A percentile compares a stretch with the other conserved stretches of the same genome.
These are phyloP conservation scores for Eilema depressum DNA, from an alignment of 2,888 invertebrate genomes.

Conservation along the genomic window DNA sequence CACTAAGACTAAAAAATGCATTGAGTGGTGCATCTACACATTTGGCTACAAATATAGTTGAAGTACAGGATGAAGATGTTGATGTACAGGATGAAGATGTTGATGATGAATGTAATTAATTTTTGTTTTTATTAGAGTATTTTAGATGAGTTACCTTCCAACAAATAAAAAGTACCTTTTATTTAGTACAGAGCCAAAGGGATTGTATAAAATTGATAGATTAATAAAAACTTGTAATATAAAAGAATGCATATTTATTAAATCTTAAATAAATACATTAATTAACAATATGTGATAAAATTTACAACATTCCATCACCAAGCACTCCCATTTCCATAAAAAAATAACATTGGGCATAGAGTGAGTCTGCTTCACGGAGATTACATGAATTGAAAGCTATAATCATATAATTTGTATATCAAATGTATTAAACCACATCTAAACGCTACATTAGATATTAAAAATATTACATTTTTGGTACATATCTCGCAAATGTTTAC, in stretches of 20 bases:
- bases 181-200: no score
- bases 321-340: conserved; percentile 47
- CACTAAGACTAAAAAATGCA: conserved; percentile 58
- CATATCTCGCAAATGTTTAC: conserved; percentile 41
- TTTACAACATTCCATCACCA: conserved; percentile 80
- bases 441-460: conserved; percentile 30
- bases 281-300: conserved; percentile 71
- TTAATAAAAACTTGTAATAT: conserved; percentile 18
- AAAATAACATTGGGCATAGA: conserved; percentile 39
- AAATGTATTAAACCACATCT: conserved; percentile 23
- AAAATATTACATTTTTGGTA: conserved; percentile 43
- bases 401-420: conserved; percentile 20
- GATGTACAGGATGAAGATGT: conserved; percentile 26
- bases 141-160: not conserved
- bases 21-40: conserved; percentile 51
- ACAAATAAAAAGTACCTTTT: no score
- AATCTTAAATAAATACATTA: conserved; percentile 79
- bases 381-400: conserved; percentile 28
- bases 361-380: conserved; percentile 26
- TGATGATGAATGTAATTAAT: no score
- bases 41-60: conserved; percentile 44
- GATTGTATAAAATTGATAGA: not conserved
- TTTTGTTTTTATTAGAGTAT: not conserved
- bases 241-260: conserved; percentile 80
- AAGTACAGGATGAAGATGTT: conserved; percentile 25